phyloP scores from a whole-genome alignment of 2,888 invertebrate species.

The Tetranychus truncatus region DNA sequence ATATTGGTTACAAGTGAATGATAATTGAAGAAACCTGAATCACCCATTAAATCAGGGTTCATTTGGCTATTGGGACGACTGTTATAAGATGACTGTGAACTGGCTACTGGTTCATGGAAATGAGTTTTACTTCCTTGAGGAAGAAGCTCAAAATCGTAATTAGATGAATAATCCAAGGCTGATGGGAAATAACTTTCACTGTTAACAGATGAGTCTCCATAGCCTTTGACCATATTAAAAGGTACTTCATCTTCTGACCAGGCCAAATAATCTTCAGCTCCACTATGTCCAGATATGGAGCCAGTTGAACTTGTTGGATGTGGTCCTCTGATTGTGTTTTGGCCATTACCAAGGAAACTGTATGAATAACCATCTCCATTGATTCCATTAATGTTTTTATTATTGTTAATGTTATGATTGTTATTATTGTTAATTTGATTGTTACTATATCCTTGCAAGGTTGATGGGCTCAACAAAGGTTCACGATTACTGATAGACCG shows the following conservation, averaged over 20 bases:
- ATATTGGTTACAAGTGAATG: not conserved
- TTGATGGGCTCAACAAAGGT: not conserved
- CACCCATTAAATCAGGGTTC: not conserved
- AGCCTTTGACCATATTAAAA: not conserved
- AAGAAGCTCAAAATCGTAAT: not conserved
- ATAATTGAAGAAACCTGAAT: slow-evolving; percentile 6
- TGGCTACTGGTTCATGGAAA: not conserved
- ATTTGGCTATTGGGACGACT: not conserved
- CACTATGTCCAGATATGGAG: not conserved
- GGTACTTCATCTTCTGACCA: not conserved
- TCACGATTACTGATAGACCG: not conserved
- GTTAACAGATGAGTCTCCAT: not conserved
- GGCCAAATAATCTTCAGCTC: not conserved
- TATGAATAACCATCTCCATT: not conserved
- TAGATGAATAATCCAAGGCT: not conserved
- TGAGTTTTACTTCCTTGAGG: not conserved
- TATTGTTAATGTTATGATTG: not conserved
- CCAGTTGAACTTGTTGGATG: not conserved
- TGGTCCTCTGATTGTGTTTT: not conserved
- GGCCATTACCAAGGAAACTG: not conserved
- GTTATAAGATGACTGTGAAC: not conserved
- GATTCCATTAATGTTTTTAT: not conserved
- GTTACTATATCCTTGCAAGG: not conserved
- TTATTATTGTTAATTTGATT: not conserved
- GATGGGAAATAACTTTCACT: not conserved